Evolutionary conservation across 2,888 invertebrate genomes (phyloP).

Genomic region (Tipula vernalis): DNA sequence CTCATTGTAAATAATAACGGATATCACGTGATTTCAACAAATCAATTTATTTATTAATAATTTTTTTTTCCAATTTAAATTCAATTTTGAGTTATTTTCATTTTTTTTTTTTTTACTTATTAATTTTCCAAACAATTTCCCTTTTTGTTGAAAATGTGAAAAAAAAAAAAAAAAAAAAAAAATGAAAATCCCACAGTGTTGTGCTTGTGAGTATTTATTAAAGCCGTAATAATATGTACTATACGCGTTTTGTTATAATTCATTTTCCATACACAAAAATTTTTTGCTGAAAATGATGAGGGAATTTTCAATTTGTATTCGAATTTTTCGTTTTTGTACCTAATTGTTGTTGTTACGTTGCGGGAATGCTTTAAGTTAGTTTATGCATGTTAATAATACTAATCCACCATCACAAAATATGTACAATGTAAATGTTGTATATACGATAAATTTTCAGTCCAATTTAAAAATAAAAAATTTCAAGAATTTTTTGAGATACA

Average conservation of each 20-base stretch:
- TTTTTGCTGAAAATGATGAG: neutral
- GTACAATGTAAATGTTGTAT: neutral
- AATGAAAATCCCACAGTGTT: neutral
- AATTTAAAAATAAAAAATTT: neutral
- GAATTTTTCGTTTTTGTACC: neutral
- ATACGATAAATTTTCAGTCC: neutral
- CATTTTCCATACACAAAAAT: neutral
- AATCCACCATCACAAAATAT: neutral
- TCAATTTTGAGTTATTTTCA: neutral
- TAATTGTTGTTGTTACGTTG: neutral
- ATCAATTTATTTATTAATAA: slow-evolving; percentile 7
- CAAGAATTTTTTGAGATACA: neutral
- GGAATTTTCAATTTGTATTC: neutral
- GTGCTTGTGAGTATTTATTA: neutral
- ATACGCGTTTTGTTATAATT: neutral
- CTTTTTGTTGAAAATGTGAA: neutral
- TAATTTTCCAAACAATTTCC: slow-evolving; percentile 10
- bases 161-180: neutral
- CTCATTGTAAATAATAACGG: neutral
- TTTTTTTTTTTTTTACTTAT: neutral
- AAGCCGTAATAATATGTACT: neutral
- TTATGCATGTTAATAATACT: neutral
- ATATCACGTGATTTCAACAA: slow-evolving; percentile 7
- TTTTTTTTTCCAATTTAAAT: slow-evolving; percentile 6
- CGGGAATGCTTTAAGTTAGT: neutral